phyloP scores from a whole-genome alignment of 2,797 vertebrate genomes.

The Masticophis lateralis region DNA sequence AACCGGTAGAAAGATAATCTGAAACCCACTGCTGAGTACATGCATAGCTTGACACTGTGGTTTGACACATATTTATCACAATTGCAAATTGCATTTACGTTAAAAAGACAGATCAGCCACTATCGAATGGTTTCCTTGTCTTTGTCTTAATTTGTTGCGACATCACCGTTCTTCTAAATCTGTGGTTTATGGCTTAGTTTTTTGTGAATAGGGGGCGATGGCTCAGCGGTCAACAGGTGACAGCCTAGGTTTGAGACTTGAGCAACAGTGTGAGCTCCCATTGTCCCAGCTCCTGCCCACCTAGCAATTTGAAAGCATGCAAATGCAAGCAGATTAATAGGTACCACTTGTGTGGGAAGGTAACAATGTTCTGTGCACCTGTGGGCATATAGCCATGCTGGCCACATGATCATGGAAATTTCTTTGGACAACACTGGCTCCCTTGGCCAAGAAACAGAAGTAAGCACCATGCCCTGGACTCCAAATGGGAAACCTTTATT shows the following conservation, averaged over 20 bases:
- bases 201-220: neutral
- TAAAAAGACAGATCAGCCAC: neutral
- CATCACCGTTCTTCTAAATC: neutral
- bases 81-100: neutral
- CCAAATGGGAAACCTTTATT: neutral
- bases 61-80: neutral
- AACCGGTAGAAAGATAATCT: too few relatives aligned
- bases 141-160: neutral
- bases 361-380: neutral
- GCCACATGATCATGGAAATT: neutral
- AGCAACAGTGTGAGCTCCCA: neutral
- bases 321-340: neutral
- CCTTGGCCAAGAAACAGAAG: neutral
- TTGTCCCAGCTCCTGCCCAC: neutral
- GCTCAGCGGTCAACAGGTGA: neutral
- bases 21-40: too few relatives aligned
- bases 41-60: neutral
- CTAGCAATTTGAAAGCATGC: neutral
- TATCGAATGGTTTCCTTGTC: neutral
- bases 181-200: neutral
- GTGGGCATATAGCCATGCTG: neutral
- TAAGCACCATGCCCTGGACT: neutral
- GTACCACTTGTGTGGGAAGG: neutral
- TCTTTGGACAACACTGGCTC: neutral
- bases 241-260: neutral